Percentiles rank a stretch among this genome's conserved stretches.
phyloP scores from a whole-genome alignment of 2,797 vertebrate genomes.

The Setipinna tenuifilis region DNA sequence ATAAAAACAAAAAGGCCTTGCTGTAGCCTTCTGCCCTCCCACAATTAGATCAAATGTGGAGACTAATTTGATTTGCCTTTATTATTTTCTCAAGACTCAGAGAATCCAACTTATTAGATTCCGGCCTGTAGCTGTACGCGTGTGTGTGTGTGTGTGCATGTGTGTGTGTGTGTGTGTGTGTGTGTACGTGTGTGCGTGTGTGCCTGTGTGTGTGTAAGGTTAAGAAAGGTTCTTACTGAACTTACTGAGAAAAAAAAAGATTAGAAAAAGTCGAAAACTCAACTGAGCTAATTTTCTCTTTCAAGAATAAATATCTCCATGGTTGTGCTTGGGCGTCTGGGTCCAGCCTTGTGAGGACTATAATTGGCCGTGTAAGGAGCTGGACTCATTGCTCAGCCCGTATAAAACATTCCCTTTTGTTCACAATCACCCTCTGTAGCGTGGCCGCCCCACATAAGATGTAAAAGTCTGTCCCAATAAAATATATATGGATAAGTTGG shows the following conservation, averaged over 20 bases:
- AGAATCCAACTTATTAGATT: conserved; percentile 51
- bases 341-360: background rate
- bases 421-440: background rate
- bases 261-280: background rate
- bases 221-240: conserved; percentile 8
- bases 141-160: conserved; percentile 12
- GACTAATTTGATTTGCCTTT: conserved; percentile 55
- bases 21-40: conserved; percentile 15
- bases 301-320: background rate
- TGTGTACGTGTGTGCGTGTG: background rate
- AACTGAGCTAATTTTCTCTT: background rate
- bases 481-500: background rate
- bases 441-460: background rate
- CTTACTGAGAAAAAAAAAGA: background rate
- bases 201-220: background rate
- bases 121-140: conserved; percentile 38
- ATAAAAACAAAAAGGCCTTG: background rate
- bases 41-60: conserved; percentile 52
- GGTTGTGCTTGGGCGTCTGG: background rate
- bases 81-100: conserved; percentile 57
- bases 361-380: background rate
- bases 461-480: background rate
- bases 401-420: conserved; percentile 14
- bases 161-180: conserved; percentile 23
- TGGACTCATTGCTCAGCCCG: background rate